Evolutionary conservation across 2,113 vertebrate species (phyloP).

Genomic region (Tursiops truncatus): DNA sequence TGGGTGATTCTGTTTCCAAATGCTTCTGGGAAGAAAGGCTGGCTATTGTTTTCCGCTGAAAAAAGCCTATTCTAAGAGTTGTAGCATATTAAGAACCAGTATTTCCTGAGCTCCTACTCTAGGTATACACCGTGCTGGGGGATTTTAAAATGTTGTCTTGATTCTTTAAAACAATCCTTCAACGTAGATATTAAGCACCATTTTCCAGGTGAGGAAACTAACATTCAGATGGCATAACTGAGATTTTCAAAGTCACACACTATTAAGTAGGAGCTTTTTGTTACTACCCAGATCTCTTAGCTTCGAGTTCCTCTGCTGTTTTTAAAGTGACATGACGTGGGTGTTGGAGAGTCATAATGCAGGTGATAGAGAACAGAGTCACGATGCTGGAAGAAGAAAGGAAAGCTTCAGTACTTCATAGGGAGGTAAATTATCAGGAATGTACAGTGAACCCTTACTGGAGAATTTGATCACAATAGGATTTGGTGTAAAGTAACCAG

Average conservation of each 20-base stretch:
- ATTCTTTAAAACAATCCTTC: neutral
- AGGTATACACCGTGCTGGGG: neutral
- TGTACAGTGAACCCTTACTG: neutral
- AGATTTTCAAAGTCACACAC: neutral
- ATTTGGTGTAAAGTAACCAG: neutral
- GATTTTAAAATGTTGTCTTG: neutral
- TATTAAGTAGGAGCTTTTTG: neutral
- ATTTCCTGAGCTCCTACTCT: neutral
- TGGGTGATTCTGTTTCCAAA: neutral
- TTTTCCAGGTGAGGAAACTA: neutral
- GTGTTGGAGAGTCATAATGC: accelerated
- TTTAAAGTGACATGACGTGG: neutral
- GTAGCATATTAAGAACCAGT: neutral
- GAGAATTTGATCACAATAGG: neutral
- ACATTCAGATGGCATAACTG: neutral
- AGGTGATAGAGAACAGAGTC: neutral
- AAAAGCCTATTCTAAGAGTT: neutral
- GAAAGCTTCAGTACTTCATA: neutral
- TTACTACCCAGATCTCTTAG: neutral
- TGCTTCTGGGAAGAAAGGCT: neutral
- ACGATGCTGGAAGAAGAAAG: neutral
- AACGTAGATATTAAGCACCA: neutral
- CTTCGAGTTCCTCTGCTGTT: neutral
- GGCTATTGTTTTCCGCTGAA: neutral
- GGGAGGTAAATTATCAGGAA: neutral